phyloP scores from a whole-genome alignment of 2,113 vertebrate genomes.

The Nothobranchius kuhntae region DNA sequence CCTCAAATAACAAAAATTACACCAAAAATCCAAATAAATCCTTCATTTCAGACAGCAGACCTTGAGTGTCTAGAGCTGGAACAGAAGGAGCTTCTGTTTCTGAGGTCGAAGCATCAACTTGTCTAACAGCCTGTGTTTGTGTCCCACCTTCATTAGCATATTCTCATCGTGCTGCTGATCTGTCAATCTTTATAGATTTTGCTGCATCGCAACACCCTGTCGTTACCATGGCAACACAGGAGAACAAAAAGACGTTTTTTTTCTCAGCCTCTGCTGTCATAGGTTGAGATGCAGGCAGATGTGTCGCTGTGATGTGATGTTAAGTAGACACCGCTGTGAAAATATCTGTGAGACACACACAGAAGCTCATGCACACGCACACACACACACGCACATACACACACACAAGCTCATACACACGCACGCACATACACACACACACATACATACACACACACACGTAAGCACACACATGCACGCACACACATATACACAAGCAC shows the following conservation, averaged over 20 bases:
- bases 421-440: no score
- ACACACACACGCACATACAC: slow-evolving; percentile 4
- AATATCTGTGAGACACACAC: slow-evolving; percentile 17
- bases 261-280: slow-evolving; percentile 8
- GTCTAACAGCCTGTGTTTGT: neutral
- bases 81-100: neutral
- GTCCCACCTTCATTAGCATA: slow-evolving; percentile 2
- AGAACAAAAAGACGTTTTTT: slow-evolving; percentile 14
- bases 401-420: neutral
- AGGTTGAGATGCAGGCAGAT: slow-evolving; percentile 29
- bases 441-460: no score
- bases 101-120: neutral
- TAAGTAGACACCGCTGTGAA: neutral
- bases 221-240: slow-evolving; percentile 54
- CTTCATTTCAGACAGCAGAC: no score
- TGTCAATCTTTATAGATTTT: slow-evolving; percentile 30
- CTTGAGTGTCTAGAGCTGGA: no score
- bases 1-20: no score
- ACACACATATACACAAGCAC: no score
- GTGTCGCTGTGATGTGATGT: slow-evolving; percentile 6
- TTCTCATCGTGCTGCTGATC: slow-evolving; percentile 17
- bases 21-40: no score
- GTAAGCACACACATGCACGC: no score
- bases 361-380: slow-evolving; percentile 12
- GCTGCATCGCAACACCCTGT: slow-evolving; percentile 59